Percentiles rank a stretch among this genome's conserved stretches.
Evolutionary conservation across 2,888 invertebrate genomes (phyloP).

Genomic region (Melanotus villosus): DNA sequence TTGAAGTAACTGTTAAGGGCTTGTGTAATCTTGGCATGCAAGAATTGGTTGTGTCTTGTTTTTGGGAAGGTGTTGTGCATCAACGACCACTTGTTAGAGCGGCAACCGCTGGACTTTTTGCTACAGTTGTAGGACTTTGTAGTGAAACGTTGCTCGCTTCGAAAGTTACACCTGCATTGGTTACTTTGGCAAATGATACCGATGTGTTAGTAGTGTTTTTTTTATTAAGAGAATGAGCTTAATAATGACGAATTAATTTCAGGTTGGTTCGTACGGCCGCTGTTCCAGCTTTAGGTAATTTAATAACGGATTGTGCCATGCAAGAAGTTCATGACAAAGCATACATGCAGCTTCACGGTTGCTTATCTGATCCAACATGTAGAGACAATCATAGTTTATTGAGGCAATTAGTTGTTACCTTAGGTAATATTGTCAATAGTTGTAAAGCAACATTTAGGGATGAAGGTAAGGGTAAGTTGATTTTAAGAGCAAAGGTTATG

Average conservation of each 20-base stretch:
- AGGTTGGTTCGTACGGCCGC: constrained; percentile 73
- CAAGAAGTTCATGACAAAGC: constrained; percentile 72
- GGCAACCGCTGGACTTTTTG: constrained; percentile 75
- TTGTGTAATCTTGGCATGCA: constrained; percentile 67
- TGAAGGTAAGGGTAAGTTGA: constrained; percentile 70
- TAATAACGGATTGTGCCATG: constrained; percentile 70
- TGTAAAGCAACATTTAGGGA: constrained; percentile 74
- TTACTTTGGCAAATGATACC: constrained; percentile 78
- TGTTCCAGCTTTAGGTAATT: constrained; percentile 74
- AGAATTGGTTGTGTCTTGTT: constrained; percentile 72
- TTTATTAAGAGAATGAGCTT: not conserved
- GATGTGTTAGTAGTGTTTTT: constrained; percentile 78
- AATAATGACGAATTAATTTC: constrained; percentile 13
- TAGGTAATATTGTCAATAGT: constrained; percentile 74
- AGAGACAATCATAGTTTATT: constrained; percentile 69
- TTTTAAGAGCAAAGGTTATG: not conserved
- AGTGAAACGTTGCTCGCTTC: constrained; percentile 72
- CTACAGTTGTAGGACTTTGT: constrained; percentile 71
- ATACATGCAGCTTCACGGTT: constrained; percentile 70
- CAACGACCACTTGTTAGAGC: constrained; percentile 74
- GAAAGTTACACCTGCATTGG: constrained; percentile 78
- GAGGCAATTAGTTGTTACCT: constrained; percentile 74
- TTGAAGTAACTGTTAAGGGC: constrained; percentile 64
- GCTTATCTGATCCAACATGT: constrained; percentile 64
- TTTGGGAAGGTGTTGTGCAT: constrained; percentile 80